Conservation (phyloP, 2,113 vertebrate genomes). For the Myrmecobius fasciatus region DNA sequence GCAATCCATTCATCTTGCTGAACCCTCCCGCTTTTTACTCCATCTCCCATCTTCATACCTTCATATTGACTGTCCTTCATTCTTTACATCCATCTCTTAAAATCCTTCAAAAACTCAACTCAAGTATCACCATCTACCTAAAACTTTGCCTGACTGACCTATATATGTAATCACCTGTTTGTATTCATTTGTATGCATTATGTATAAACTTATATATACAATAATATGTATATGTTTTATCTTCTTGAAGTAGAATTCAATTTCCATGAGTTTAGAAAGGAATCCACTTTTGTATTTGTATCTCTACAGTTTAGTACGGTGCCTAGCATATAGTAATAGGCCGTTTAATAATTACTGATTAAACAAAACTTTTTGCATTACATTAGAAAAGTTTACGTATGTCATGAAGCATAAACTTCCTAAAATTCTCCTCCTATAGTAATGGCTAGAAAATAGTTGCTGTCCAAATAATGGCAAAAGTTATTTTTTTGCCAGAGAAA, state of each 20-base stretch:
- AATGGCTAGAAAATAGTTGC: constrained; percentile 14
- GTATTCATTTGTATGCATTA: background rate
- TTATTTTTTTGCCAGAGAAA: constrained; percentile 35
- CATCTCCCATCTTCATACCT: background rate
- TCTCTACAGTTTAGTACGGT: background rate
- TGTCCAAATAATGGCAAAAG: background rate
- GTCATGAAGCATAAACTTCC: background rate
- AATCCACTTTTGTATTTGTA: background rate
- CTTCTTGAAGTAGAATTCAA: background rate
- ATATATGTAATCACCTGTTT: background rate
- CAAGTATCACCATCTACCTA: background rate
- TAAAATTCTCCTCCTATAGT: constrained; percentile 16
- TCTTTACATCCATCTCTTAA: background rate
- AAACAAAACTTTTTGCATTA: constrained; percentile 1
- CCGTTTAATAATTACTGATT: background rate
- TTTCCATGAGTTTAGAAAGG: background rate
- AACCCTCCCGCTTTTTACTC: background rate
- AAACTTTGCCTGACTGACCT: background rate
- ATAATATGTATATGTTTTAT: background rate
- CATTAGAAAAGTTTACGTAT: constrained; percentile 24
- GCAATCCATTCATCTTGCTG: background rate
- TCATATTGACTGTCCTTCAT: background rate
- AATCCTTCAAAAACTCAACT: background rate
- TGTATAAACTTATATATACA: background rate
- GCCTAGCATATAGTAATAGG: background rate